A percentile compares a stretch with the other conserved stretches of the same genome.
These are phyloP conservation scores for Probaryconus sp. DNA, from an alignment of 1,140 invertebrate species.

Conservation along the genomic window DNA sequence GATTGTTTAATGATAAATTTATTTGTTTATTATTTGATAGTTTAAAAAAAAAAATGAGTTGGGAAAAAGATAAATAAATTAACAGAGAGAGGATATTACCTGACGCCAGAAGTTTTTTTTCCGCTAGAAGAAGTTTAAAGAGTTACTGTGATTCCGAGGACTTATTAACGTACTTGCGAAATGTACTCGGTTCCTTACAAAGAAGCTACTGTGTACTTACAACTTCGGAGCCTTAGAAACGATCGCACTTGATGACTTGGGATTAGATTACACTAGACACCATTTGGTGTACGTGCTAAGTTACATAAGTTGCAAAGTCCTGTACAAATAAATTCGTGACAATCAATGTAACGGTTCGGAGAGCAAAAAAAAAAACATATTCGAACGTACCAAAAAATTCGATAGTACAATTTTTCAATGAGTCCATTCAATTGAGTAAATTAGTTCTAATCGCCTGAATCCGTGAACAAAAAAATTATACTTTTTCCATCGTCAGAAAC, in stretches of 20 bases:
- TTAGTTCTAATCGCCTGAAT: too few relatives aligned
- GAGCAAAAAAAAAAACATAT: too few relatives aligned
- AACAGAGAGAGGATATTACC: too few relatives aligned
- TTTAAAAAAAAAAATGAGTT: not conserved
- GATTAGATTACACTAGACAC: slow-evolving; percentile 51
- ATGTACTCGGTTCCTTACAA: slow-evolving; percentile 38
- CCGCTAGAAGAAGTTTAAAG: slow-evolving; percentile 25
- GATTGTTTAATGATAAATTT: slow-evolving; percentile 28
- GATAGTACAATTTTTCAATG: too few relatives aligned
- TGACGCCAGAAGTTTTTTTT: slow-evolving; percentile 17
- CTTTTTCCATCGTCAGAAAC: slow-evolving; percentile 1
- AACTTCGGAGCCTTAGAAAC: slow-evolving; percentile 47
- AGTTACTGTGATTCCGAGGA: slow-evolving; percentile 39
- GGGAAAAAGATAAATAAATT: too few relatives aligned
- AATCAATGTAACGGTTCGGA: too few relatives aligned
- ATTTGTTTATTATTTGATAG: slow-evolving; percentile 1
- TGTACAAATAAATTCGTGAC: slow-evolving; percentile 28
- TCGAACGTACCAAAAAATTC: not conserved
- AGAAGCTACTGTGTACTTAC: slow-evolving; percentile 42
- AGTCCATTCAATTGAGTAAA: not conserved
- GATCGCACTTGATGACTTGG: slow-evolving; percentile 38
- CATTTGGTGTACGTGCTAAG: slow-evolving; percentile 17
- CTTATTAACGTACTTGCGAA: slow-evolving; percentile 55
- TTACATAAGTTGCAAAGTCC: slow-evolving; percentile 41
- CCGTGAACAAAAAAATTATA: slow-evolving; percentile 1